Conservation (phyloP, 1,140 invertebrate genomes). For the Chironomus tepperi region DNA sequence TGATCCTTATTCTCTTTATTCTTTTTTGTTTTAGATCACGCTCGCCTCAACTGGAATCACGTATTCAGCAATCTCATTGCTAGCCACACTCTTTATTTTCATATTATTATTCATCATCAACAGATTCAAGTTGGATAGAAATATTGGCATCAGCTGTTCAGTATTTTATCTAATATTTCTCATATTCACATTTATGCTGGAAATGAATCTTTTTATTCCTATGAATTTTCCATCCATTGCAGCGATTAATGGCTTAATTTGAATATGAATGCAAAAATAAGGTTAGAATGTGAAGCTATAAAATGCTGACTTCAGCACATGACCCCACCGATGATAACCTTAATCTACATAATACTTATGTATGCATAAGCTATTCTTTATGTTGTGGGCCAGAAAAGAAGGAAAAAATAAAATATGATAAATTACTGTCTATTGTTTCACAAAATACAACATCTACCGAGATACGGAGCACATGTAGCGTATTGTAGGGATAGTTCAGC, state of each 20-base stretch:
- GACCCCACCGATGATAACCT: neutral
- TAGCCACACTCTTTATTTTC: constrained; percentile 67
- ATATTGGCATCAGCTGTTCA: constrained; percentile 65
- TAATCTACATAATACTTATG: neutral
- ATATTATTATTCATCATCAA: constrained; percentile 67
- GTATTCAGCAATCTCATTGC: constrained; percentile 69
- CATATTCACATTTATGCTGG: constrained; percentile 69
- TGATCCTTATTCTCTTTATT: constrained; percentile 40
- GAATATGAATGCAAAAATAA: neutral
- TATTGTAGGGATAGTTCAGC: too few relatives aligned
- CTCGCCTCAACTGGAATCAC: constrained; percentile 71
- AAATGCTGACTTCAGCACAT: neutral
- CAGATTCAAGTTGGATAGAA: constrained; percentile 68
- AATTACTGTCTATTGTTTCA: constrained; percentile 4
- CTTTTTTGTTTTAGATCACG: neutral
- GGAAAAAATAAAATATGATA: constrained; percentile 2
- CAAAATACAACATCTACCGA: neutral
- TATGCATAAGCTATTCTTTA: neutral
- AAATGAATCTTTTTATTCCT: constrained; percentile 77
- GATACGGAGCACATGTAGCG: too few relatives aligned
- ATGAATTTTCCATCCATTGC: constrained; percentile 63
- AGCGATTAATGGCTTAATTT: constrained; percentile 10
- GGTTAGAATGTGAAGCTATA: neutral
- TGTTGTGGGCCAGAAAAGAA: neutral
- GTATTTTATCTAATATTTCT: constrained; percentile 70